Evolutionary conservation across 2,888 invertebrate species (phyloP).

Genomic region (Crematogaster levior): DNA sequence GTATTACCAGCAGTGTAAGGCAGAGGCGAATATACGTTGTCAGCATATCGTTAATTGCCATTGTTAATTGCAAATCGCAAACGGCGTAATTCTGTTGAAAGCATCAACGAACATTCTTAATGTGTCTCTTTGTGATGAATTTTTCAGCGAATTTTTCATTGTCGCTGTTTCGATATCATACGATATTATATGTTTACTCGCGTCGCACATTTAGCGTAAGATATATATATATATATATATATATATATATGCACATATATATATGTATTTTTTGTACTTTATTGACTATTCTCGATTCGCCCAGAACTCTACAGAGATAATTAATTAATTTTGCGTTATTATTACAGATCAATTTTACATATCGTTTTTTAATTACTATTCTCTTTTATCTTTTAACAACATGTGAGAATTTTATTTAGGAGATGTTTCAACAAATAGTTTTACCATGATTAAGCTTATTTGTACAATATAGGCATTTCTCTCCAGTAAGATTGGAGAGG

Average conservation of each 20-base stretch:
- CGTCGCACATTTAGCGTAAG: slow-evolving; percentile 1
- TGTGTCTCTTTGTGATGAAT: neutral
- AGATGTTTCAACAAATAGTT: neutral
- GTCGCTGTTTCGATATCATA: neutral
- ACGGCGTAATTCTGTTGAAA: neutral
- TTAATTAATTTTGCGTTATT: neutral
- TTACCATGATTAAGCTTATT: slow-evolving; percentile 16
- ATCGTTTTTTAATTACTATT: slow-evolving; percentile 11
- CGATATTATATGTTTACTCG: neutral
- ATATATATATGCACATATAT: neutral
- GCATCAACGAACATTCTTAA: neutral
- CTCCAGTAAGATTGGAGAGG: neutral
- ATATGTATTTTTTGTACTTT: neutral
- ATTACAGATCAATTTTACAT: neutral
- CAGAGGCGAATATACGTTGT: neutral
- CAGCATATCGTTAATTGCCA: neutral
- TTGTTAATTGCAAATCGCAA: slow-evolving; percentile 11
- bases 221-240: neutral
- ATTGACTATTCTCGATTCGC: slow-evolving; percentile 9
- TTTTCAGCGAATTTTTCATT: neutral
- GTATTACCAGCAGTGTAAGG: slow-evolving; percentile 39
- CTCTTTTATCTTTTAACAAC: neutral
- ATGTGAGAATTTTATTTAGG: slow-evolving; percentile 11
- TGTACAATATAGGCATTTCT: neutral
- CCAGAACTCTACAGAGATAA: neutral